A percentile compares a stretch with the other conserved stretches of the same genome.
Evolutionary conservation across 2,797 vertebrate genomes (phyloP).

Genomic region (Chaenodraco wilsoni): DNA sequence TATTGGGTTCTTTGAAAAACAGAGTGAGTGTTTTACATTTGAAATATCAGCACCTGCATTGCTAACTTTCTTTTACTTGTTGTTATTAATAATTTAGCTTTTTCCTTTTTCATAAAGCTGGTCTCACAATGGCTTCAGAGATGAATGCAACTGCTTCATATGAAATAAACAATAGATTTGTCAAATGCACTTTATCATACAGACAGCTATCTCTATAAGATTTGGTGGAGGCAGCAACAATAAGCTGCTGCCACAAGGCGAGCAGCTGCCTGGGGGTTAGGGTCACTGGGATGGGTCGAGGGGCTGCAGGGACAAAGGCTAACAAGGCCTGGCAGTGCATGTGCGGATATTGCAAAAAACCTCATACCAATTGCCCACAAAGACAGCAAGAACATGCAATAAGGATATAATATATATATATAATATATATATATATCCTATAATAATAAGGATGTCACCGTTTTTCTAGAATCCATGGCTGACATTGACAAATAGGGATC

Average conservation of each 20-base stretch:
- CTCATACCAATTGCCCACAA: constrained; percentile 18
- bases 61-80: neutral
- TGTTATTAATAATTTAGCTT: neutral
- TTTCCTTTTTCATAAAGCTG: constrained; percentile 8
- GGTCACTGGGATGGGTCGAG: constrained; percentile 39
- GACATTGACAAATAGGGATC: constrained; percentile 66
- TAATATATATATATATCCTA: too few relatives aligned
- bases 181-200: constrained; percentile 25
- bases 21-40: constrained; percentile 16
- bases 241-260: constrained; percentile 45
- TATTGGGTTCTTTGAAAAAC: constrained; percentile 35
- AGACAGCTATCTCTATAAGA: constrained; percentile 13
- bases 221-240: constrained; percentile 28
- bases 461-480: constrained; percentile 50
- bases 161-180: constrained; percentile 25
- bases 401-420: constrained; percentile 10
- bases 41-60: constrained; percentile 29
- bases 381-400: constrained; percentile 31
- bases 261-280: constrained; percentile 35
- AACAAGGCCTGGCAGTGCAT: constrained; percentile 19
- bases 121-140: neutral
- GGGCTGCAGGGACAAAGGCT: constrained; percentile 23
- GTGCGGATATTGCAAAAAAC: constrained; percentile 28
- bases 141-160: constrained; percentile 22
- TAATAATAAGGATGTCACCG: constrained; percentile 32